Evolutionary conservation across 2,113 vertebrate genomes (phyloP).

Genomic region (Zootoca vivipara): DNA sequence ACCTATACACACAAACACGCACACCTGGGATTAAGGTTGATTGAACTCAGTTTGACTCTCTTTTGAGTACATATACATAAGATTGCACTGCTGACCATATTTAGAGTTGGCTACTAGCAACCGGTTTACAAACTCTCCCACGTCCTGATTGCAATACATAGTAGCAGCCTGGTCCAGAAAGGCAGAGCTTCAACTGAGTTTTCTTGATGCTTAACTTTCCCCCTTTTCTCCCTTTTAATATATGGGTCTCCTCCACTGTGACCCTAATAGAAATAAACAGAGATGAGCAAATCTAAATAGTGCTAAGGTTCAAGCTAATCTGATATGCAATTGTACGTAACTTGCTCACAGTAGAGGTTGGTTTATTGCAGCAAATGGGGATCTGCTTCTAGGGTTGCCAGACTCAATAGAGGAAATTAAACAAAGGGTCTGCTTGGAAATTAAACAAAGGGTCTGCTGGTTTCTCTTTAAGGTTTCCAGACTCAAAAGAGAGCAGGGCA

Average conservation of each 20-base stretch:
- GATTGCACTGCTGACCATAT: neutral
- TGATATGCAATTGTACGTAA: neutral
- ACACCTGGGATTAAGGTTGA: neutral
- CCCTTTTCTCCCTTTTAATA: neutral
- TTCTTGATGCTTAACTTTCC: constrained; percentile 39
- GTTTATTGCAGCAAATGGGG: too few relatives aligned
- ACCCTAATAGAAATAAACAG: constrained; percentile 31
- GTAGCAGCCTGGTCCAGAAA: neutral
- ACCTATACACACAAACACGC: neutral
- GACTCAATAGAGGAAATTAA: too few relatives aligned
- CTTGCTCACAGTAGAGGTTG: too few relatives aligned
- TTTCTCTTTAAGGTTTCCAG: too few relatives aligned
- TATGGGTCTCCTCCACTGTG: constrained; percentile 21
- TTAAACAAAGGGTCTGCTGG: too few relatives aligned
- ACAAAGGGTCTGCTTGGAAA: too few relatives aligned
- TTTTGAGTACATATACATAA: neutral
- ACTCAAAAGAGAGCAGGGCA: too few relatives aligned
- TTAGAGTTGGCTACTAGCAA: neutral
- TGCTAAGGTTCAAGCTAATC: neutral
- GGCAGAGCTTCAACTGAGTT: constrained; percentile 15
- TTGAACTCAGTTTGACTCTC: neutral
- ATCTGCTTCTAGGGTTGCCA: too few relatives aligned
- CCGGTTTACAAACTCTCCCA: neutral
- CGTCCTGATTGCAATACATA: constrained; percentile 5
- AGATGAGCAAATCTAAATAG: constrained; percentile 62